These are phyloP conservation scores for Cichlasoma orientale DNA, from an alignment of 2,797 vertebrate genomes.

Conservation along the genomic window DNA sequence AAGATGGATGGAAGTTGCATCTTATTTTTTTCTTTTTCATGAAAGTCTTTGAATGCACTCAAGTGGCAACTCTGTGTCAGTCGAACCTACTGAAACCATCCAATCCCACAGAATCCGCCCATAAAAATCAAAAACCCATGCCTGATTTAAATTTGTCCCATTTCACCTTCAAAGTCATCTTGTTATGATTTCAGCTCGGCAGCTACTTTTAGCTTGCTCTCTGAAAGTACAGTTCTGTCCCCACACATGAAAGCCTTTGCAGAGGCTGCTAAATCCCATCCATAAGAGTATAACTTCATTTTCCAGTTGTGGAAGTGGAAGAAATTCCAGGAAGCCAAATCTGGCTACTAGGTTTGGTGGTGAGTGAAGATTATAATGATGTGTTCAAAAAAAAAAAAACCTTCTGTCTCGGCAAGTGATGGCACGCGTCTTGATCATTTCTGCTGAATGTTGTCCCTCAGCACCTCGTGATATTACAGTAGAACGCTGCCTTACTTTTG, in stretches of 20 bases:
- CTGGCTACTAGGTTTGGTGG: background rate
- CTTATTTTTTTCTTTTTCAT: no score
- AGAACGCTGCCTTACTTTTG: background rate
- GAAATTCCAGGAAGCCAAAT: background rate
- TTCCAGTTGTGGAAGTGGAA: background rate
- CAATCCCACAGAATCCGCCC: background rate
- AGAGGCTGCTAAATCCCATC: background rate
- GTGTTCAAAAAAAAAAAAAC: background rate
- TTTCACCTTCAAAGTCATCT: background rate
- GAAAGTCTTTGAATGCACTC: no score
- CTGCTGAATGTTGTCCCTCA: background rate
- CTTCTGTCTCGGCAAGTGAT: background rate
- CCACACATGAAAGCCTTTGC: background rate
- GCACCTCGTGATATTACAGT: background rate
- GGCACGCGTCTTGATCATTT: background rate
- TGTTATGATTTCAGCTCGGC: background rate
- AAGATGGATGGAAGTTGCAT: no score
- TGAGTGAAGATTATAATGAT: background rate
- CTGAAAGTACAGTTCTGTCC: background rate
- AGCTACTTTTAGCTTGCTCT: background rate
- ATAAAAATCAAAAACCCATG: background rate
- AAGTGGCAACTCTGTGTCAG: background rate
- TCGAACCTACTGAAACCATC: background rate
- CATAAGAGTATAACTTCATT: background rate
- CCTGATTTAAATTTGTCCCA: background rate